Evolutionary conservation across 1,140 invertebrate species (phyloP).

Genomic region (Drosophila novamexicana): DNA sequence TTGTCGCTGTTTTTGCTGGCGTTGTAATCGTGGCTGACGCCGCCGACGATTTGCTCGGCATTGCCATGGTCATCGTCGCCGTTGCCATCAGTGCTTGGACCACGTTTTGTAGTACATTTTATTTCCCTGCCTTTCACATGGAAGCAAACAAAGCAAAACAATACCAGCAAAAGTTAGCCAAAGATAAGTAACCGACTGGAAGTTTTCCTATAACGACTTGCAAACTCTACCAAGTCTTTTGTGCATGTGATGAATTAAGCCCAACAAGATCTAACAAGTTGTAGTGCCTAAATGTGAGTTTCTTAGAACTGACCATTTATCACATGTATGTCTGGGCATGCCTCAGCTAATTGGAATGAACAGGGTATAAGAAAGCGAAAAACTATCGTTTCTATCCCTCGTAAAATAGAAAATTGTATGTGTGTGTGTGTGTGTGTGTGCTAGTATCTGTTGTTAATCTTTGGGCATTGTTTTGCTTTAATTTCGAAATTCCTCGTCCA

Average conservation of each 20-base stretch:
- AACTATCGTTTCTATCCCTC: constrained; percentile 21
- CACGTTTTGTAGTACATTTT: constrained; percentile 62
- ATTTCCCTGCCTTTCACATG: constrained; percentile 40
- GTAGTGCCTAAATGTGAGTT: neutral
- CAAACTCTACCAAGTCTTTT: neutral
- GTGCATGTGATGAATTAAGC: neutral
- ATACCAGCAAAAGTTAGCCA: constrained; percentile 6
- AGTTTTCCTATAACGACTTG: constrained; percentile 2
- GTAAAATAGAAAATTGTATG: constrained; percentile 52
- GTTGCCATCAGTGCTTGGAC: constrained; percentile 46
- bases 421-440: constrained; percentile 24
- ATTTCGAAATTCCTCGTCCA: constrained; percentile 82
- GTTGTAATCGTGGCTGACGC: constrained; percentile 50
- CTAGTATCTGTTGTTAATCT: constrained; percentile 74
- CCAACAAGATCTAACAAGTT: neutral
- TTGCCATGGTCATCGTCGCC: constrained; percentile 53
- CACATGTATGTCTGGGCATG: neutral
- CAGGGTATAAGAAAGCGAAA: constrained; percentile 28
- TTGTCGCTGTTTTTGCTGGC: constrained; percentile 38
- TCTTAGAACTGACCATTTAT: neutral
- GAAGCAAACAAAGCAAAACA: constrained; percentile 31
- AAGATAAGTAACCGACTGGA: neutral
- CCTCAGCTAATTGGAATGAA: neutral
- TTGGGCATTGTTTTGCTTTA: constrained; percentile 79
- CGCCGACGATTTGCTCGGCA: constrained; percentile 51